Evolutionary conservation across 1,140 invertebrate species (phyloP).

Genomic region (Penaeus vannamei): DNA sequence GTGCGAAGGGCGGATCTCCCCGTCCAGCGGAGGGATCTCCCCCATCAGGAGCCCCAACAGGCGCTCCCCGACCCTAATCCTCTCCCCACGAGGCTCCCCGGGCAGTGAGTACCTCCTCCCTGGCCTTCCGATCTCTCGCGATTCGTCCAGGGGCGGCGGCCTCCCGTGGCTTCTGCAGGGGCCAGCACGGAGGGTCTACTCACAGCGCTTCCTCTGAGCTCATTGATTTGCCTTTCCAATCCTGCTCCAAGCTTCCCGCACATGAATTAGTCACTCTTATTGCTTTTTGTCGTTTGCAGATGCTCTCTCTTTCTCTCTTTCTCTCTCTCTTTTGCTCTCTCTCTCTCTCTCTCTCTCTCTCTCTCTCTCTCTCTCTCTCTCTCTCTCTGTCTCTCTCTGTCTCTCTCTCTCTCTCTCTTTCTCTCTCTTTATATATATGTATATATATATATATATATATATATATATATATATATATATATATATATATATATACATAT

Average conservation of each 20-base stretch:
- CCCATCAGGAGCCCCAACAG: conserved; percentile 49
- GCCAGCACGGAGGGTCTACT: too few relatives aligned
- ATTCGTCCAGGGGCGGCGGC: not conserved
- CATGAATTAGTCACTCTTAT: too few relatives aligned
- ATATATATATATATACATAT: conserved; percentile 1
- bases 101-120: conserved; percentile 41
- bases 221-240: too few relatives aligned
- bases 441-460: not conserved
- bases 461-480: not conserved
- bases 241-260: too few relatives aligned
- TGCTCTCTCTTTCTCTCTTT: too few relatives aligned
- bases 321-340: too few relatives aligned
- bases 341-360: too few relatives aligned
- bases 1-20: conserved; percentile 59
- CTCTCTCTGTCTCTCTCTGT: not conserved
- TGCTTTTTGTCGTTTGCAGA: too few relatives aligned
- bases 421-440: not conserved
- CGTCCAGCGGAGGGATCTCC: conserved; percentile 39
- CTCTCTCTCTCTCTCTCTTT: conserved; percentile 9
- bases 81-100: conserved; percentile 44
- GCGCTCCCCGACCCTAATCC: conserved; percentile 40
- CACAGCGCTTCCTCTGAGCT: too few relatives aligned
- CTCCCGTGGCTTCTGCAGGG: too few relatives aligned
- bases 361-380: not conserved
- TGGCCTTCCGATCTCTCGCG: not conserved